Base-by-base conservation (phyloP, 1,140 invertebrate genomes). In the Dufourea novaeangliae region DNA sequence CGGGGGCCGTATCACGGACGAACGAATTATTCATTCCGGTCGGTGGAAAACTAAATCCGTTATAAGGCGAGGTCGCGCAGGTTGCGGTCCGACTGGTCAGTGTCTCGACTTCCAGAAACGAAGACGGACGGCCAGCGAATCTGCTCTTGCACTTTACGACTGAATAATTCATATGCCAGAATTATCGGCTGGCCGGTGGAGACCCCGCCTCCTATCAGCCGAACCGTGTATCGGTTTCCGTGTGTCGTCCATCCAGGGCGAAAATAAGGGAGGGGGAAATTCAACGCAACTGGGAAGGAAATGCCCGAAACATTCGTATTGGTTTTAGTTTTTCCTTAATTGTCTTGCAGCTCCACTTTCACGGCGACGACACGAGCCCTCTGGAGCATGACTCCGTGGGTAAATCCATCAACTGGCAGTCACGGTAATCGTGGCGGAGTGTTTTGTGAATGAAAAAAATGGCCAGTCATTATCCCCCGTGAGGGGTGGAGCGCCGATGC, bases 71-170 rank as follows among this genome's bases (percentile, higher is more conserved):
- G 84, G 70, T 84, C 68, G 75, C 68, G 75, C 68, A 64, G 41
- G 46, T 57, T 41, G 77, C 44, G 77, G 52, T 59, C 57, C 39
- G 56, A 71, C 62, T 29, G 82, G 82, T 80, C 82, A 83, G 77
- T 84, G 73, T 80, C 82, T 80, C 82, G 67, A 37, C 62, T 56
- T 67, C 46, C 72, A 68, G 78, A 80, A 87, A 88, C 79, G 84
- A 86, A 88, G 86, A 88, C 85, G 78, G 86, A 87, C 82, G 82
- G 82, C 80, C 82, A 80, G 82, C 80, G 78, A 88, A 88, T 88
- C 83, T 84, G 83, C 83, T 79, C 79, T 62, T 86, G 86, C 84
- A 88, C 86, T 88, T 88, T 86, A 77, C 73, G 80, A 56, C 29
- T 80, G 79, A 81, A 86, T 88, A 79, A 88, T 88, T 88, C 76